Evolutionary conservation across 2,113 vertebrate species (phyloP).

Genomic region (Pantherophis guttatus): DNA sequence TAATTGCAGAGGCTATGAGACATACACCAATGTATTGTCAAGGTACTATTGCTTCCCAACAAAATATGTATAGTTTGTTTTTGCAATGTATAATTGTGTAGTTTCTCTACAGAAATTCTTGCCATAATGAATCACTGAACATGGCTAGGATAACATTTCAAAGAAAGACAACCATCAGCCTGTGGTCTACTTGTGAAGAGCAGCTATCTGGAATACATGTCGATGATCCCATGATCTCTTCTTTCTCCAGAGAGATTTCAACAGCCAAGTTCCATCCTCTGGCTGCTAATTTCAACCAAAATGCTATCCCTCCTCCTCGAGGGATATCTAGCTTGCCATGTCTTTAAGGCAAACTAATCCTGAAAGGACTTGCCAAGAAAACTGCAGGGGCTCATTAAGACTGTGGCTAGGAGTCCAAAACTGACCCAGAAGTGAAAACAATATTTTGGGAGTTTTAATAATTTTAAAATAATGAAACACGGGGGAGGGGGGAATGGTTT

Average conservation of each 20-base stretch:
- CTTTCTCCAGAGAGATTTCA: background rate
- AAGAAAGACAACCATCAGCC: background rate
- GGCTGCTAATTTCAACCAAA: background rate
- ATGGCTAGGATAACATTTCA: background rate
- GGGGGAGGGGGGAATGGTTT: background rate
- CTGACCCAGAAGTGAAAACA: background rate
- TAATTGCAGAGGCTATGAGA: background rate
- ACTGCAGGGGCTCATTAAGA: background rate
- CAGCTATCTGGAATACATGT: background rate
- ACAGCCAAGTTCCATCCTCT: background rate
- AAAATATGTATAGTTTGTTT: background rate
- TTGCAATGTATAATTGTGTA: background rate
- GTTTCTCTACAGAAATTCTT: background rate
- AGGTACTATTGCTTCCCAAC: background rate
- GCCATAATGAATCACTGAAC: background rate
- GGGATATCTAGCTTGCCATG: background rate
- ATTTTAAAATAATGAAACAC: background rate
- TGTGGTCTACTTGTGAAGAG: background rate
- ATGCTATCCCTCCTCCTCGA: background rate
- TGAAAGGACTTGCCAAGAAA: background rate
- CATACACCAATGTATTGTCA: background rate
- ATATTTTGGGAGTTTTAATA: background rate
- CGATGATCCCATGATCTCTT: background rate
- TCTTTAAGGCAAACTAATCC: background rate
- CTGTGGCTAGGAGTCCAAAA: background rate